phyloP scores from a whole-genome alignment of 2,797 vertebrate genomes.

The Kryptopterus vitreolus region DNA sequence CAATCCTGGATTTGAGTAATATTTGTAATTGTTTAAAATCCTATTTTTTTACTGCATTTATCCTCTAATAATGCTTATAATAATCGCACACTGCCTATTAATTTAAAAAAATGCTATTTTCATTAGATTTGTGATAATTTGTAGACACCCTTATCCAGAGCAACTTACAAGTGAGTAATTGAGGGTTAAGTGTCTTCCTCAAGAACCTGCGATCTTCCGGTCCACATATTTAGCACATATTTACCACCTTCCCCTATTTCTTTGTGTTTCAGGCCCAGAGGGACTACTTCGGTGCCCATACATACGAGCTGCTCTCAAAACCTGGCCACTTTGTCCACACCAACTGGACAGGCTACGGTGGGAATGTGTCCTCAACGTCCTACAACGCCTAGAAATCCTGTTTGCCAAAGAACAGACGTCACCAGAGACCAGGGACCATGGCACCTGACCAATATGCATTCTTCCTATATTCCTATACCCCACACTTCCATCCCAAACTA shows the following conservation, averaged over 20 bases:
- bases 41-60: too few relatives aligned
- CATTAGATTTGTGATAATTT: too few relatives aligned
- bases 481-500: slow-evolving; percentile 23
- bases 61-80: too few relatives aligned
- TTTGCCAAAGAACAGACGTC: background rate
- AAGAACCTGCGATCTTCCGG: too few relatives aligned
- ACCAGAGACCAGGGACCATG: slow-evolving; percentile 31
- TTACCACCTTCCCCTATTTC: too few relatives aligned
- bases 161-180: too few relatives aligned
- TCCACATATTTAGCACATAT: too few relatives aligned
- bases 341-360: slow-evolving; percentile 95
- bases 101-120: too few relatives aligned
- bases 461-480: slow-evolving; percentile 37
- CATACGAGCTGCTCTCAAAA: slow-evolving; percentile 86
- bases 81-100: too few relatives aligned
- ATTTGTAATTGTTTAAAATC: too few relatives aligned
- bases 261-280: slow-evolving; percentile 83
- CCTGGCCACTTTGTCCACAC: slow-evolving; percentile 89
- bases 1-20: background rate
- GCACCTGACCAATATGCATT: slow-evolving; percentile 56
- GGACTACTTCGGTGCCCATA: slow-evolving; percentile 97
- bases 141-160: too few relatives aligned
- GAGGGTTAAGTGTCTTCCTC: too few relatives aligned
- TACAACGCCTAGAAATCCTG: slow-evolving; percentile 82
- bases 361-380: slow-evolving; percentile 89